Percentiles rank a stretch among this genome's conserved stretches.
These are phyloP conservation scores for Hydrozoanthus tunicans DNA, from an alignment of 64 coral and sea anemone species.

Conservation along the genomic window DNA sequence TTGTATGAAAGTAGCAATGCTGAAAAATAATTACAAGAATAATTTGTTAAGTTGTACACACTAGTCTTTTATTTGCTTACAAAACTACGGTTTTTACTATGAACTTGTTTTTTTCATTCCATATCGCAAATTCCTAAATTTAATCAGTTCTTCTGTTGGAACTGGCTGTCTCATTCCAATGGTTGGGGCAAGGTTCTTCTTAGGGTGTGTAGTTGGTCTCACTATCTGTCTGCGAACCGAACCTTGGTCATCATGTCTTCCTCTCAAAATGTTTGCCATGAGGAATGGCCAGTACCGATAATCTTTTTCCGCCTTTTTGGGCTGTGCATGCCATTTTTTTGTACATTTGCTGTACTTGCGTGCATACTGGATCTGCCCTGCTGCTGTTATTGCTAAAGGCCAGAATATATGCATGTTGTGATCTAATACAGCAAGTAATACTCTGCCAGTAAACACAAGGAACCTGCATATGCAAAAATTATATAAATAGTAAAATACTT, in stretches of 20 bases:
- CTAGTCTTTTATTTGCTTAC: conserved; percentile 14
- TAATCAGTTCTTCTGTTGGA: conserved; percentile 47
- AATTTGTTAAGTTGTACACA: conserved; percentile 14
- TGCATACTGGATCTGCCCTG: conserved; percentile 16
- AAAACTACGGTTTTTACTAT: conserved; percentile 6
- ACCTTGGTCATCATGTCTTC: conserved; percentile 4
- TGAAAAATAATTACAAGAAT: conserved; percentile 24
- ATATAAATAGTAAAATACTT: conserved; percentile 12
- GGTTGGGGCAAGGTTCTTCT: conserved; percentile 38
- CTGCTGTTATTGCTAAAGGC: conserved; percentile 24
- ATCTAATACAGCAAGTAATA: conserved; percentile 23
- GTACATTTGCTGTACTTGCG: conserved; percentile 47
- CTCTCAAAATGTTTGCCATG: conserved; percentile 15
- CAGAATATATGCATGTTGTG: conserved; percentile 48
- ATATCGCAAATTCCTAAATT: conserved; percentile 48
- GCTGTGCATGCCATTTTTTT: conserved; percentile 62
- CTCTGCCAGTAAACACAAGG: conserved; percentile 24
- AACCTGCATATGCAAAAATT: conserved; percentile 32
- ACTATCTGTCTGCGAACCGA: conserved; percentile 3
- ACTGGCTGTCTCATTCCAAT: conserved; percentile 42
- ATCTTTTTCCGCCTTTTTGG: conserved; percentile 29
- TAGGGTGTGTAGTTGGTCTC: conserved; percentile 15
- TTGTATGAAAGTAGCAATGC: conserved; percentile 3
- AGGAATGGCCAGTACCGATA: conserved; percentile 47
- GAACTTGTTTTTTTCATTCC: conserved; percentile 17